Conservation (phyloP, 2,797 vertebrate species). For the Hippopotamyrus pictus region DNA sequence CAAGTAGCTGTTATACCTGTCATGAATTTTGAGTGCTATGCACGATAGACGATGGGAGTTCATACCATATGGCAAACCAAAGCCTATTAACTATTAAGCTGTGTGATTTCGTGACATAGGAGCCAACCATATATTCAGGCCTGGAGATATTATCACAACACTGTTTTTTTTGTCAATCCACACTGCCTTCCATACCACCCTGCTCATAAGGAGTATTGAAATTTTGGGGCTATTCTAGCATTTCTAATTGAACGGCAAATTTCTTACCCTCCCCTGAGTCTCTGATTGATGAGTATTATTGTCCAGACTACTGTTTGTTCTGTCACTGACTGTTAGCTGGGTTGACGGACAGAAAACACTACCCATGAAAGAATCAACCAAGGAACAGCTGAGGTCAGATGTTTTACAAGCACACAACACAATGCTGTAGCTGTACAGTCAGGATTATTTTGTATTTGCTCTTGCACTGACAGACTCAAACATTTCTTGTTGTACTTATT, state of each 20-base stretch:
- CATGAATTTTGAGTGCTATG: background rate
- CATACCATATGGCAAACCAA: background rate
- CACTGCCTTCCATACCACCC: background rate
- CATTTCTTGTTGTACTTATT: background rate
- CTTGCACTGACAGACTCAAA: background rate
- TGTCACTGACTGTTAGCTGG: slow-evolving; percentile 37
- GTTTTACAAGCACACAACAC: background rate
- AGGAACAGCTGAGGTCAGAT: background rate
- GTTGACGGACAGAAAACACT: slow-evolving; percentile 22
- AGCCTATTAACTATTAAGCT: background rate
- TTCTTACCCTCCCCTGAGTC: background rate
- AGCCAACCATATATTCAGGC: background rate
- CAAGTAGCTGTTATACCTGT: background rate
- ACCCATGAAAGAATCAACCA: background rate
- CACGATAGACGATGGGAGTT: background rate
- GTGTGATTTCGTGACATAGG: background rate
- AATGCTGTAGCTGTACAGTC: background rate
- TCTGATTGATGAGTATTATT: slow-evolving; percentile 29
- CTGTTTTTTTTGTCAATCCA: background rate
- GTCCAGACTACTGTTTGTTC: slow-evolving; percentile 39
- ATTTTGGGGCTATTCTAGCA: background rate
- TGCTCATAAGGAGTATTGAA: background rate
- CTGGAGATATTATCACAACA: background rate
- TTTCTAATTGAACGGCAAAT: background rate
- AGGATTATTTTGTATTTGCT: slow-evolving; percentile 1